Evolutionary conservation across 2,888 invertebrate species (phyloP), one percentile per base, ranked within the genome.

Genomic region (Parnassius orleans): DNA sequence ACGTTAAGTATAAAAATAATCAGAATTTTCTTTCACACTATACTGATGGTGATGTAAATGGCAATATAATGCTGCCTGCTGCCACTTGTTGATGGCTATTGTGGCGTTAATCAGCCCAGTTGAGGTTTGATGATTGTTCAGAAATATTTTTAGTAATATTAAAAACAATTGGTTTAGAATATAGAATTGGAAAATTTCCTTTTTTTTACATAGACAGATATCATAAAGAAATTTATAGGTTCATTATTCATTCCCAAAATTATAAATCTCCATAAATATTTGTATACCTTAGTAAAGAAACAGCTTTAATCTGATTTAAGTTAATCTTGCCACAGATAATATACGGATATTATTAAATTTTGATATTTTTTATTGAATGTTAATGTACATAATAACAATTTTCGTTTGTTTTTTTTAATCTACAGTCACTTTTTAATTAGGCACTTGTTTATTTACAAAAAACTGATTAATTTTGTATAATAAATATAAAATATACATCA

Each of bases 381-480:
- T 60, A n/a, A n/a, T 46, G 46, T 46, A 46, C 11, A 46, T 46
- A 46, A 33, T 43, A 43, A 11, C 11, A 43, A 1, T 5, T 46
- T 24, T 58, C 44, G 2, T 24, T 52, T 51, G 48, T 44, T 44
- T 56, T 51, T 46, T 9, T 58, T 44, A 47, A 51, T 65, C 53
- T 67, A 63, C 60, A 51, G n/a, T 57, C 69, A 70, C 69, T 68
- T 67, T 63, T 72, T 69, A 68, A 63, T 67, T 67, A 53, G 60
- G 69, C 72, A 72, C 72, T 53, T 64, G 54, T 64, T 63, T 62
- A 53, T 53, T 54, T 56, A 48, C 55, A 53, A 53, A 53, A 52
- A 43, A 43, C 11, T 3, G n/a, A 48, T 14, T 14, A 48, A 48
- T 48, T 14, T 14, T 48, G 14, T 15, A 46, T n/a, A n/a, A 10